Evolutionary conservation across 1,140 invertebrate species (phyloP), one percentile per base, ranked within the genome.

Genomic region (Armadillidium nasatum): DNA sequence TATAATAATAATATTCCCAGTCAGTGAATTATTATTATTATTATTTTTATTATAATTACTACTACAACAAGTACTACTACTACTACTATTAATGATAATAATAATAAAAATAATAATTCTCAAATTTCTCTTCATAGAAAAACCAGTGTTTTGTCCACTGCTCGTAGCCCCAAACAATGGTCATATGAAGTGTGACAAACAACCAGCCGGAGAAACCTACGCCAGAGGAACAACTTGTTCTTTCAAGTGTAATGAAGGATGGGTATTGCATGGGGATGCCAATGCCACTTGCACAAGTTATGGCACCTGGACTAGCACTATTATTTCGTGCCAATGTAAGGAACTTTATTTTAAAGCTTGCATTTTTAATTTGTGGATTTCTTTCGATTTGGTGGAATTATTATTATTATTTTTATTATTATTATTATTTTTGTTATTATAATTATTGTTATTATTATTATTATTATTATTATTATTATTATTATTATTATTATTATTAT

Each of bases 201-300:
- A 84, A 70, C 83, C 84, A 74, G 75, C 76, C 9, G 83, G 82
- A 76, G 72, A 75, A 10, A 76, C 76, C 67, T 80, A 80, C 33
- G 82, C 83, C 7, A 60, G 80, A 60, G 88, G 87, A 60, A 87
- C 88, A 9, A 85, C 86, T 77, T 91, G 89, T 83, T 85, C 87
- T 71, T 84, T 89, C 46, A 66, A 66, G 4, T 81, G 80, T 46
- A 19, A 50, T 6, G 44, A 23, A 44, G 76, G 78, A 60, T 60
- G 72, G 23, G 71, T 77, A 15, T 66, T 81, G 0, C 72, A 77
- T 22, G 80, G 80, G 3, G 50, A 15, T 67, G 21, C 15, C 21
- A 78, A 72, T n/a, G 68, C 76, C 70, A 75, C 80, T 21, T 81
- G 80, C 50, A 73, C 74, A 10, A 7, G 23, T 10, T 13, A 44